Base-by-base conservation (phyloP, 2,797 vertebrate species). In the Enteromius mattozi region DNA sequence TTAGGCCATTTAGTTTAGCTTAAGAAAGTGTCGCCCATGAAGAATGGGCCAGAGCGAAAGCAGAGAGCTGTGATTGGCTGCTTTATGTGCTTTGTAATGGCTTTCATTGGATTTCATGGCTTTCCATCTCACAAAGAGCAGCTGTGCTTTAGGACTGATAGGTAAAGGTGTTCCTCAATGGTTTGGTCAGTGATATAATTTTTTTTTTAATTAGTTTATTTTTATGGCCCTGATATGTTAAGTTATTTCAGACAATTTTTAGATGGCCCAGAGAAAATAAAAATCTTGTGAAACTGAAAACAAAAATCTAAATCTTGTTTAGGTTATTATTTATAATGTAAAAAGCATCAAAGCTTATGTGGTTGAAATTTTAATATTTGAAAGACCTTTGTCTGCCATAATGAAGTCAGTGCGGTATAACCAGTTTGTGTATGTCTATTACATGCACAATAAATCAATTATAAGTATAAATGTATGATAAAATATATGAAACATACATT, bases 1-100 rank as follows among this genome's bases (percentile, higher is more conserved):
- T 96, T 95, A 95, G 93, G 90, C 93, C 93, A 95, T 96, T 96
- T 95, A 93, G 92, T 94, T 95, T 94, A 93, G 93, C 90, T 94
- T 93, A 92, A 94, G 94, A 92, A 93, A 93, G 92, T 93, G 93
- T 94, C 93, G 91, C 86, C 92, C 89, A 66, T 94, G 94, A 95
- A 92, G 92, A 94, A 95, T 94, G 93, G 49, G 90, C 88, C 51
- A 19, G 24, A 30, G 51, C 42, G 42, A 74, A 80, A 75, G 80
- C 83, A 80, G 89, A 87, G 88, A 89, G 88, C 88, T 89, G 82
- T 90, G 93, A 93, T 94, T 92, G 93, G 94, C 93, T 92, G 92
- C 87, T 93, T 89, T 83, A 30, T 90, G 78, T 75, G 42, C 70
- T 81, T 71, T 82, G 65, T 65, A 80, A 92, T 93, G 90, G 88